phyloP scores from a whole-genome alignment of 2,797 vertebrate species.

The Esox masquinongy region DNA sequence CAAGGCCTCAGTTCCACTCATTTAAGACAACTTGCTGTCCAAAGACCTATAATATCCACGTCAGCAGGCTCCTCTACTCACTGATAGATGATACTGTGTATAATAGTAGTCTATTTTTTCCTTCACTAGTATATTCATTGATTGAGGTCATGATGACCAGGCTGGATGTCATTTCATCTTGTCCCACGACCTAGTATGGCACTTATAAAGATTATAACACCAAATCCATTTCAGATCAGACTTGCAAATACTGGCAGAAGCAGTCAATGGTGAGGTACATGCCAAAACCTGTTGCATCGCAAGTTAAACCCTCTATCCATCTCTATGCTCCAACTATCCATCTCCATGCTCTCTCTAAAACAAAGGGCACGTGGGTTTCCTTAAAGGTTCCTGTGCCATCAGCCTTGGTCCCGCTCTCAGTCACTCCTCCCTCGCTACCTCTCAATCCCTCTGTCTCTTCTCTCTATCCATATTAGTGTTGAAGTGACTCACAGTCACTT shows the following conservation, averaged over 20 bases:
- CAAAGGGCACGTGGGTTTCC: not conserved
- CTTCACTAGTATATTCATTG: too few relatives aligned
- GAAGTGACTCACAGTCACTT: constrained; percentile 46
- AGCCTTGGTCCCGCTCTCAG: not conserved
- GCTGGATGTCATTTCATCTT: too few relatives aligned
- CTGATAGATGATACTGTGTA: constrained; percentile 35
- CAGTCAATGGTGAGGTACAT: too few relatives aligned
- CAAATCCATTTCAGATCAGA: too few relatives aligned
- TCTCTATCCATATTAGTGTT: constrained; percentile 15
- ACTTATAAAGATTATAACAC: too few relatives aligned
- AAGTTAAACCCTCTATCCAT: too few relatives aligned
- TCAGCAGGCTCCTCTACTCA: constrained; percentile 16
- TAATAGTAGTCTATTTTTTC: not conserved
- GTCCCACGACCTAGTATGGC: too few relatives aligned
- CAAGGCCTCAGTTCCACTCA: constrained; percentile 9
- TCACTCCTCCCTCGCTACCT: not conserved
- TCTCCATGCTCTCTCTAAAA: not conserved
- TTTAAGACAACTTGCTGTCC: constrained; percentile 8
- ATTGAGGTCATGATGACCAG: too few relatives aligned
- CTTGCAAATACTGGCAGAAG: too few relatives aligned
- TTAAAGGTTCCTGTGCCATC: not conserved
- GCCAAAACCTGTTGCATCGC: too few relatives aligned
- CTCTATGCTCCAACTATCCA: too few relatives aligned
- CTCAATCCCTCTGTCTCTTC: constrained; percentile 2
- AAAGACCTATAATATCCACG: constrained; percentile 26